phyloP scores from a whole-genome alignment of 2,113 vertebrate genomes.

The Megaleporinus macrocephalus region DNA sequence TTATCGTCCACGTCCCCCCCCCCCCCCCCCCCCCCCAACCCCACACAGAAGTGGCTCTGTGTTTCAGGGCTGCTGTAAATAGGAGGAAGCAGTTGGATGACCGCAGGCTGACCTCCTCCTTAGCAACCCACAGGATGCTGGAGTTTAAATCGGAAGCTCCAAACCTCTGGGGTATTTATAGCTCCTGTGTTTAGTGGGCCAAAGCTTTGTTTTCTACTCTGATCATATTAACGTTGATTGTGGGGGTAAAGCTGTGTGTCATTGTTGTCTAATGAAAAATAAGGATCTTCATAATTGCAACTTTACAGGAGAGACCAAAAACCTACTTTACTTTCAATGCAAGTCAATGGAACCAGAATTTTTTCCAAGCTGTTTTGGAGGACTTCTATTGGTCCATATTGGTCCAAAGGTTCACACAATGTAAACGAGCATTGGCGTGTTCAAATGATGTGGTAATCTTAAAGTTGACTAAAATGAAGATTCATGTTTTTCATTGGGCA shows the following conservation, averaged over 20 bases:
- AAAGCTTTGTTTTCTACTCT: background rate
- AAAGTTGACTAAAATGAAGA: no score
- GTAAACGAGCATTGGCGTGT: no score
- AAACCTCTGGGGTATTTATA: constrained; percentile 38
- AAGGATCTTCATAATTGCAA: no score
- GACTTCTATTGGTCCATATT: no score
- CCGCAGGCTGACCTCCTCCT: constrained; percentile 8
- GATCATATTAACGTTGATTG: background rate
- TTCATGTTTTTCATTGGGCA: no score
- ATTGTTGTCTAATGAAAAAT: no score
- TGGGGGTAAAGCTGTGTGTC: background rate
- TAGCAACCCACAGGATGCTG: constrained; percentile 40
- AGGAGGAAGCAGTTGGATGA: constrained; percentile 52
- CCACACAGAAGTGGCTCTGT: background rate
- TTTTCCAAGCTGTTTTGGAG: no score
- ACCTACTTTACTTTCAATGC: no score
- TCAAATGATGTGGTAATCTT: no score
- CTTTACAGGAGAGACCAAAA: no score
- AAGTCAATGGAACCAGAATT: no score
- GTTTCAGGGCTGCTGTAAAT: constrained; percentile 45
- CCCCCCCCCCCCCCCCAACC: background rate
- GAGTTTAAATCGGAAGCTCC: constrained; percentile 24
- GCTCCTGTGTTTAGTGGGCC: background rate
- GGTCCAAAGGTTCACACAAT: no score
- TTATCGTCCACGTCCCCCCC: background rate